Conservation (phyloP, 2,113 vertebrate species). For the Grantiella picta region DNA sequence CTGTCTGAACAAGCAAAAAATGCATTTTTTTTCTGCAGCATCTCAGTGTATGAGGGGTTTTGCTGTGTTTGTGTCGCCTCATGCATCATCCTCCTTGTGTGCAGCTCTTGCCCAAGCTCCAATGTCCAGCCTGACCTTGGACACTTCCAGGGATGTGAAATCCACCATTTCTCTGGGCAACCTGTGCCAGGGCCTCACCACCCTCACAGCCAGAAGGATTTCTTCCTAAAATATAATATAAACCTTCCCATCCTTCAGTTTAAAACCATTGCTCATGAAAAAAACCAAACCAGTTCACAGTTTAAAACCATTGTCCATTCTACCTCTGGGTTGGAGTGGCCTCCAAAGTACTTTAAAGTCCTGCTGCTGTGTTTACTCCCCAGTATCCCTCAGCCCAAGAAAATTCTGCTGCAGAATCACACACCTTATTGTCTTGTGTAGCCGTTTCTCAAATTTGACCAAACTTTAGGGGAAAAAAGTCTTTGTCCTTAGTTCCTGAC, state of each 20-base stretch:
- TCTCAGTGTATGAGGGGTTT: fast-evolving
- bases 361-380: not conserved
- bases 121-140: not conserved
- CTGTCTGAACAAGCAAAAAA: not conserved
- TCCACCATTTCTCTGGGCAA: not conserved
- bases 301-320: not conserved
- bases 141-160: not conserved
- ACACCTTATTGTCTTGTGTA: not conserved
- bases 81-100: not conserved
- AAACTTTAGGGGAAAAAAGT: not conserved
- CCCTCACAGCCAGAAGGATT: not conserved
- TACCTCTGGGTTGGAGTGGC: not conserved
- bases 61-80: not conserved
- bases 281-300: not conserved
- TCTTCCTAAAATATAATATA: not conserved
- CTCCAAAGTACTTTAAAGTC: not conserved
- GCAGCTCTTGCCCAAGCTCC: not conserved
- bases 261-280: not conserved
- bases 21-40: not conserved
- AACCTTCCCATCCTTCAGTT: not conserved
- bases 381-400: not conserved
- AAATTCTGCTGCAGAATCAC: not conserved
- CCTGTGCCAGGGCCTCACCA: not conserved
- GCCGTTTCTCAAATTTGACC: not conserved
- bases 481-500: slow-evolving; percentile 20